A percentile compares a stretch with the other conserved stretches of the same genome.
phyloP scores from a whole-genome alignment of 1,140 invertebrate genomes.

The Ganaspis sp. region DNA sequence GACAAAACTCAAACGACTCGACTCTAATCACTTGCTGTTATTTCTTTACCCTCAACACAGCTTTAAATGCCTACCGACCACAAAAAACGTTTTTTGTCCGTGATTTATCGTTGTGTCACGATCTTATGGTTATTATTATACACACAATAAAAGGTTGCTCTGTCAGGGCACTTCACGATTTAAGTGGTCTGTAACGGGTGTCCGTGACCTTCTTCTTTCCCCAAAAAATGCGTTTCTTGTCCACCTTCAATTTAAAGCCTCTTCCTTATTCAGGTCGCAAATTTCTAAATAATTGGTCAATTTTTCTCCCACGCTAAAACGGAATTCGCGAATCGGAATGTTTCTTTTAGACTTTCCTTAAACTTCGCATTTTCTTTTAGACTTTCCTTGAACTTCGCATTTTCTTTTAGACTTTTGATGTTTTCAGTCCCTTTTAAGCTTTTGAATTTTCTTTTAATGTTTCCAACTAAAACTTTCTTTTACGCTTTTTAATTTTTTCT shows the following conservation, averaged over 20 bases:
- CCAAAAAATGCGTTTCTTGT: not conserved
- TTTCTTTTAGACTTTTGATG: no score
- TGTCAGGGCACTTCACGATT: not conserved
- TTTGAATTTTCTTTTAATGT: no score
- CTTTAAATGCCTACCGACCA: not conserved
- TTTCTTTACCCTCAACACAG: not conserved
- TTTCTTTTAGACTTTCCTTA: no score
- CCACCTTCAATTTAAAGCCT: not conserved
- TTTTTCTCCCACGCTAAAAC: no score
- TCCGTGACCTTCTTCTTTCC: not conserved
- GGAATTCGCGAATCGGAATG: no score
- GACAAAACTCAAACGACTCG: not conserved
- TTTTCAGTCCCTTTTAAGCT: no score
- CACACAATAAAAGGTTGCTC: constrained; percentile 1
- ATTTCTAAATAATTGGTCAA: no score
- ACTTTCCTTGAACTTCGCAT: no score
- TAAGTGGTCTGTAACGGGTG: constrained; percentile 7
- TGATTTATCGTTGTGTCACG: constrained; percentile 5
- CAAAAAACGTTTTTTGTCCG: not conserved
- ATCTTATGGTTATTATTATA: constrained; percentile 18
- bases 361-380: no score
- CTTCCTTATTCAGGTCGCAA: no score
- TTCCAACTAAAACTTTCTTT: no score
- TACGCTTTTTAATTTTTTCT: no score
- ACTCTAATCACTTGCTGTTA: not conserved